Conservation (phyloP, 2,888 invertebrate species). For the Thalpophila matura region DNA sequence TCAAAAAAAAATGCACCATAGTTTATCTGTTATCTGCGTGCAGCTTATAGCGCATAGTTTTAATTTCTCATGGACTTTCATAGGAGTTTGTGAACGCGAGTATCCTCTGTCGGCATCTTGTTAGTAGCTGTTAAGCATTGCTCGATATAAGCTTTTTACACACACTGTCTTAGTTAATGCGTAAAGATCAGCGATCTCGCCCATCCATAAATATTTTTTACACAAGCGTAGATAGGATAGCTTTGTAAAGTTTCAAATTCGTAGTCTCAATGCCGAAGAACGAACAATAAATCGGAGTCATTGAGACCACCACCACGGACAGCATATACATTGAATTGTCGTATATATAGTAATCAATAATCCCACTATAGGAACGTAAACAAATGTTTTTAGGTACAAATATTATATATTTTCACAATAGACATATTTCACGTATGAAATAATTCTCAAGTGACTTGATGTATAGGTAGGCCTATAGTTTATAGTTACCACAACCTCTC, state of each 20-base stretch:
- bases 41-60: neutral
- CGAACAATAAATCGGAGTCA: constrained; percentile 53
- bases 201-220: constrained; percentile 80
- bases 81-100: constrained; percentile 5
- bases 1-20: neutral
- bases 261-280: constrained; percentile 65
- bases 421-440: constrained; percentile 43
- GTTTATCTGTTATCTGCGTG: neutral
- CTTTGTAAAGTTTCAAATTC: constrained; percentile 79
- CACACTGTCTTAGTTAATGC: constrained; percentile 55
- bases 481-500: constrained; percentile 38
- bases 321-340: constrained; percentile 53
- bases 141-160: constrained; percentile 60
- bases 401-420: constrained; percentile 72
- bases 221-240: constrained; percentile 85
- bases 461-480: constrained; percentile 63
- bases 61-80: constrained; percentile 2
- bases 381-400: constrained; percentile 72
- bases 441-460: constrained; percentile 38
- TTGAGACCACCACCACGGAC: constrained; percentile 64
- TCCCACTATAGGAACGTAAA: constrained; percentile 58
- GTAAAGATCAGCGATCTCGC: constrained; percentile 66
- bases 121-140: constrained; percentile 38
- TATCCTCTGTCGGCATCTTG: constrained; percentile 22
- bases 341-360: constrained; percentile 45